Percentiles rank a stretch among this genome's conserved stretches.
Evolutionary conservation across 2,888 invertebrate species (phyloP).

Genomic region (Stenurella melanura): DNA sequence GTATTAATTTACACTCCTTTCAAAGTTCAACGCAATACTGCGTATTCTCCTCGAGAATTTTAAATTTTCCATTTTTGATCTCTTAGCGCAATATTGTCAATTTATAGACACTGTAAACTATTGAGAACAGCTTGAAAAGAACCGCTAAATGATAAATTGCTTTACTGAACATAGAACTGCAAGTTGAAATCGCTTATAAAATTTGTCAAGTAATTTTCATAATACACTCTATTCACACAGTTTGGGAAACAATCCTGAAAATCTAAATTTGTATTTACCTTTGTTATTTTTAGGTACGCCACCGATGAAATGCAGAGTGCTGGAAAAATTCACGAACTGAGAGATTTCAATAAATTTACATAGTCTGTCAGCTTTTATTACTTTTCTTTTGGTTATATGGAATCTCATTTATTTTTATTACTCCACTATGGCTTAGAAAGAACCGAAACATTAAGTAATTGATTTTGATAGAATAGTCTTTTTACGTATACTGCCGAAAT

Average conservation of each 20-base stretch:
- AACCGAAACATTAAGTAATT: constrained; percentile 55
- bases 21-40: no score
- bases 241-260: constrained; percentile 61
- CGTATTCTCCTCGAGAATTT: no score
- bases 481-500: neutral
- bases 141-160: no score
- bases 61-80: no score
- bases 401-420: constrained; percentile 62
- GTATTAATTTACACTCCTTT: no score
- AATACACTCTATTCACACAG: constrained; percentile 62
- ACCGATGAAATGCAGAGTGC: constrained; percentile 43
- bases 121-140: no score
- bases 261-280: constrained; percentile 68
- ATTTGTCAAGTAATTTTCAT: constrained; percentile 52
- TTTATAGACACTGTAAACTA: no score
- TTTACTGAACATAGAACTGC: no score
- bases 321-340: constrained; percentile 43
- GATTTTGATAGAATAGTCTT: constrained; percentile 48
- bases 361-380: constrained; percentile 62
- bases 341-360: constrained; percentile 69
- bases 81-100: no score
- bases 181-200: no score
- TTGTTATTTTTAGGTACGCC: constrained; percentile 66
- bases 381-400: constrained; percentile 60
- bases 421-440: constrained; percentile 47